Base-by-base conservation (phyloP, 1,140 invertebrate genomes). In the Pinna nobilis region DNA sequence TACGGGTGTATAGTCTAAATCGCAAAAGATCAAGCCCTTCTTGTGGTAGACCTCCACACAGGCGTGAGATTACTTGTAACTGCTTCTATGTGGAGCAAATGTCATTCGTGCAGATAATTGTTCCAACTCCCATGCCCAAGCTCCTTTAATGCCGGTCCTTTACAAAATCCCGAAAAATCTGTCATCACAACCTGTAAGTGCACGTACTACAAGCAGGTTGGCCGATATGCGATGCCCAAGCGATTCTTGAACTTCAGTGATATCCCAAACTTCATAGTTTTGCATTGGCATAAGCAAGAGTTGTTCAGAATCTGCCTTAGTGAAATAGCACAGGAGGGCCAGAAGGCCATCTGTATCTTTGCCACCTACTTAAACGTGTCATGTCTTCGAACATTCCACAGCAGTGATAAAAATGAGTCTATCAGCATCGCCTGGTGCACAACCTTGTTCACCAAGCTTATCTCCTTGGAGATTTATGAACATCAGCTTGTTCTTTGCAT, bases 321-420 rank as follows among this genome's bases (percentile, higher is more conserved):
- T 33, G 41, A 68, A 65, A 44, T 74, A 37, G 41, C 32, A 69
- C 7, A 79, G 41, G 9, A 77, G 70, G 25, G 77, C 60, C 20
- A 80, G 55, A 1, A 80, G n/a, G n/a, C n/a, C 20, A 55, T 77
- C 65, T 35, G 74, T 79, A 57, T 78, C 78, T 44, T 74, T 60
- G n/a, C 70, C 75, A 15, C 74, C 49, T 18, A 74, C 57, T 6
- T 68, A 55, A 11, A 66, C 59, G 15, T 5, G 7, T 37, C 33
- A 9, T n/a, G 47, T 13, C 11, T 57, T 15, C 25, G 77, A 41
- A 7, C 13, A 28, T 47, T 49, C 23, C 4, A 71, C 44, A 13
- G 68, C 75, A 11, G 78, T 75, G 20, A 64, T 44, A 3, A 70
- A 76, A 66, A 80, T 80, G 15, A 77, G 47, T 4, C 64, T 23